These are phyloP conservation scores for Drosophila santomea DNA, from an alignment of 1,140 invertebrate species.

Conservation along the genomic window DNA sequence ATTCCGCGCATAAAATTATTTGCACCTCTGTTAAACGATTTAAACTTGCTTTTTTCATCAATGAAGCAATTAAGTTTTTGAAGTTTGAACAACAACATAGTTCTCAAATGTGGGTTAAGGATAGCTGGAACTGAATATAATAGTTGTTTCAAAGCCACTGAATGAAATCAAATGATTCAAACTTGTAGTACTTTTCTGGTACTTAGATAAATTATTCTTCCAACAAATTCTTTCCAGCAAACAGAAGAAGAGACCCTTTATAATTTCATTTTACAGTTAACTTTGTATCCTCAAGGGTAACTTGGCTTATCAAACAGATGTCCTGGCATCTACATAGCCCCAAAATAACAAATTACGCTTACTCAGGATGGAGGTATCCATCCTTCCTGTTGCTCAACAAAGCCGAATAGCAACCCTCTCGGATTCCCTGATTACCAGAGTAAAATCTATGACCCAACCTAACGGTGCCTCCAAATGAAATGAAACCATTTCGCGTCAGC, in stretches of 20 bases:
- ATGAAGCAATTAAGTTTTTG: constrained; percentile 8
- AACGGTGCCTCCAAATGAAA: constrained; percentile 56
- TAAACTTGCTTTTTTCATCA: constrained; percentile 12
- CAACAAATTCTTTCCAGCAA: too few relatives aligned
- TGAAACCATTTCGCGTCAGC: constrained; percentile 65
- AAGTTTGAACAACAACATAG: constrained; percentile 1
- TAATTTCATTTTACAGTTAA: constrained; percentile 11
- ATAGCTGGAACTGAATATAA: constrained; percentile 5
- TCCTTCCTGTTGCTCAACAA: constrained; percentile 10
- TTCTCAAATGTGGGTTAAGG: constrained; percentile 38
- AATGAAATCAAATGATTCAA: not conserved
- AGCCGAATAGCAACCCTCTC: not conserved
- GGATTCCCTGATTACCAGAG: not conserved
- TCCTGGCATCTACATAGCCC: constrained; percentile 23
- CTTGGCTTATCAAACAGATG: constrained; percentile 19
- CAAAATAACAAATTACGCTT: constrained; percentile 4
- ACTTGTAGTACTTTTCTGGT: too few relatives aligned
- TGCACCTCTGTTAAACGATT: constrained; percentile 9
- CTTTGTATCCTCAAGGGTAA: not conserved
- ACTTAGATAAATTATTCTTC: too few relatives aligned
- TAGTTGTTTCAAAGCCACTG: not conserved
- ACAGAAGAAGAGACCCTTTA: not conserved
- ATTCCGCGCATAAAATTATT: constrained; percentile 28
- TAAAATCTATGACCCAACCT: constrained; percentile 50
- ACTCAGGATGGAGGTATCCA: constrained; percentile 2